Evolutionary conservation across 2,888 invertebrate species (phyloP), one percentile per base, ranked within the genome.

Genomic region (Eilema depressum): DNA sequence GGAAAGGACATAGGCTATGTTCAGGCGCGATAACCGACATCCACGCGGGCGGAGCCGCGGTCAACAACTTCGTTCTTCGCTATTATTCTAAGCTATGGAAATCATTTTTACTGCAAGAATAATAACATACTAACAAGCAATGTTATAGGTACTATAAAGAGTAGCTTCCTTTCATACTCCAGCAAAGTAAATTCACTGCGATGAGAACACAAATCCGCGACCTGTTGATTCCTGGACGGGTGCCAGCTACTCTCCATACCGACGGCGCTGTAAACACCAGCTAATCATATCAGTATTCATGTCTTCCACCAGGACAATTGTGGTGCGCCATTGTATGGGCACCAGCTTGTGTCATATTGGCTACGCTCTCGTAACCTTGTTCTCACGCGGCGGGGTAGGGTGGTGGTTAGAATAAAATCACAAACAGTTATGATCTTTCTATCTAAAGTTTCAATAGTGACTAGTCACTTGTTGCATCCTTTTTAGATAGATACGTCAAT

Each of bases 181-280:
- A 62, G 23, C 8, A 5, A 30, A 37, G 5, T 61, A 10, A 62
- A 62, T 23, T 62, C 1, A 33, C 11, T 26, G 33, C 23, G 23
- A 62, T 28, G 28, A 47, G 8, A 26, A 20, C n/a, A 5, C 10
- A 53, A 28, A 28, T 23, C 30, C 23, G 23, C 28, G 12, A 65
- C 33, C 33, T 65, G 65, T 65, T 65, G 65, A 25, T 33, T 57
- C 57, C 33, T 65, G 57, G 65, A 23, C 11, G 33, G 33, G 20
- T 33, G 65, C 65, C 65, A 65, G 56, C 25, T 33, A 23, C 23
- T 53, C 26, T 28, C 8, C 47, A 23, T 11, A 57, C 57, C 33
- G 30, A 14, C 20, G 65, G 30, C 28, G 53, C 47, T 20, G 30
- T 64, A 14, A 65, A 33, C 25, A 11, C 11, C 2, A 20, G 30